Base-by-base conservation (phyloP, 2,113 vertebrate genomes). In the Lophius piscatorius region DNA sequence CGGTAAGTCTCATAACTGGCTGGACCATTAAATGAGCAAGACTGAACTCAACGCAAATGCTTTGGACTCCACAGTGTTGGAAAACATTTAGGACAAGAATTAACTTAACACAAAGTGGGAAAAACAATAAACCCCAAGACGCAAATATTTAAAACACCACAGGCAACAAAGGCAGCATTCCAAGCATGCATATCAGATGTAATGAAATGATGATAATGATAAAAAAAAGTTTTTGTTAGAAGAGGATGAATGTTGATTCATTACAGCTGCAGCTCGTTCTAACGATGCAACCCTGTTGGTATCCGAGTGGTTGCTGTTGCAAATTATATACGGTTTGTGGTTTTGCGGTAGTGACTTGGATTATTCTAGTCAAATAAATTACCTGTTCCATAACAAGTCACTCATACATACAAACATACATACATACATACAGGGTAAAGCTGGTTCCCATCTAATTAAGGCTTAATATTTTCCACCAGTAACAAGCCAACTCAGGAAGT, bases 401-500 rank as follows among this genome's bases (percentile, higher is more conserved):
- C 13, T 35, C n/a, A n/a, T n/a, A n/a, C n/a, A n/a, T n/a, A n/a
- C n/a, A n/a, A 35, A 35, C 6, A 35, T 26, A 12, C 10, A 5
- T 10, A 34, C n/a, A 42, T 8, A 9, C 26, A 33, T 20, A 23
- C 6, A 3, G 4, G 11, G 6, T 2, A 10, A 9, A 17, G 33
- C 23, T n/a, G 13, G 23, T 18, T 11, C 12, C 16, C 9, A 18
- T 6, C 5, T 7, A 21, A 36, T 29, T 31, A 20, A 46, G 4
- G 22, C 42, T 22, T 3, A 26, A 18, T 13, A 14, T 10, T 42
- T 48, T 41, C 21, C 12, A 52, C 9, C 8, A 23, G 29, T 28
- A 34, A 39, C 36, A 62, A 45, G 3, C 16, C 4, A 13, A 22
- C 40, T 29, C 46, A 47, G 57, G 40, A 50, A 51, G 58, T 22